Conservation (phyloP, 1,140 invertebrate genomes). For the Mizuhopecten yessoensis region DNA sequence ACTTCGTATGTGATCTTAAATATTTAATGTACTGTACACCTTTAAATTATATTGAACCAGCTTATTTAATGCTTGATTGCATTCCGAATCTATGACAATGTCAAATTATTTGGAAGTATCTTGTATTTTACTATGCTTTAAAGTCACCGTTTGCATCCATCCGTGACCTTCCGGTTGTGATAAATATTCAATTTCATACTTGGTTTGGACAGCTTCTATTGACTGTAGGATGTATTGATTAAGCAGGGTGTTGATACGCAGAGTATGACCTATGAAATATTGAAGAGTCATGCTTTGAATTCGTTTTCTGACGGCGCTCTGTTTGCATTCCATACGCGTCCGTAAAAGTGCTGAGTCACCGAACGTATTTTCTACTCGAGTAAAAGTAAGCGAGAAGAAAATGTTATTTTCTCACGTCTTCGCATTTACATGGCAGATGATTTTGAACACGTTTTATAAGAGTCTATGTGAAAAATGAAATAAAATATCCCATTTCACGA, state of each 20-base stretch:
- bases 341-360: not conserved
- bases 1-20: not conserved
- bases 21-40: not conserved
- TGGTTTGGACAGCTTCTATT: too few relatives aligned
- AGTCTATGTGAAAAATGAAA: not conserved
- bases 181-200: not conserved
- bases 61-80: not conserved
- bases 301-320: not conserved
- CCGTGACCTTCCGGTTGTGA: not conserved
- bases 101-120: not conserved
- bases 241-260: not conserved
- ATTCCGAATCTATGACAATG: not conserved
- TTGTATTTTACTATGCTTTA: not conserved
- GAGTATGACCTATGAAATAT: not conserved
- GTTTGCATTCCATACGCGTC: not conserved
- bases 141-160: not conserved
- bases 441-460: not conserved
- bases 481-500: not conserved
- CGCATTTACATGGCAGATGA: not conserved
- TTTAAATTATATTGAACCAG: not conserved
- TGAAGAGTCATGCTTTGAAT: conserved; percentile 17
- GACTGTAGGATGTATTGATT: not conserved
- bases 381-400: not conserved
- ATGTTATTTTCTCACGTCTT: not conserved
- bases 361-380: not conserved